Evolutionary conservation across 2,797 vertebrate species (phyloP), one percentile per base, ranked within the genome.

Genomic region (Sibirionetta formosa): DNA sequence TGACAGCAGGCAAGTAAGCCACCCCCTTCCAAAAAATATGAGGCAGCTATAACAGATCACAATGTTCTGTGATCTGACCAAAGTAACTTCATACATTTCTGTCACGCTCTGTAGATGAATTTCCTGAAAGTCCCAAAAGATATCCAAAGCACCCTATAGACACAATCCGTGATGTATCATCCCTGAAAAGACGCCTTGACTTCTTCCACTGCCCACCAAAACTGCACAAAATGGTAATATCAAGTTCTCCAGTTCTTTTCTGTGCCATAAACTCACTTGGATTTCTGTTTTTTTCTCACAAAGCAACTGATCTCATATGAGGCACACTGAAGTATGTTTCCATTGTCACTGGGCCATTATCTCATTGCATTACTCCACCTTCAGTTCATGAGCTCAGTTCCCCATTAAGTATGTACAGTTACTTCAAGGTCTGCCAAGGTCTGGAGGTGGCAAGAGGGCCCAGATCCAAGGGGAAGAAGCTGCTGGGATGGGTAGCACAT

Each of bases 321-420:
- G 68, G 66, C 3, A 0, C 54, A 35, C 64, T 35, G 19, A 91
- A 82, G 57, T 71, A 56, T 1, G 7, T 84, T 96, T 78, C 53
- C 84, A 61, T 35, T 82, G 81, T 90, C 70, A 76, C 14, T n/a
- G 35, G 20, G 58, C 54, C 56, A 66, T 94, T 82, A 86, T 75
- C 92, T 94, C 88, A 94, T 17, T 78, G 81, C 38, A 29, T 58
- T 86, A 70, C 88, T 83, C 64, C 88, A 88, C 84, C 66, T 82
- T 79, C 65, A 31, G 27, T 3, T 69, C 48, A 86, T 14, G 35
- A 89, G 75, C 38, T 93, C 69, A 46, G 36, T 36, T 93, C 90
- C 68, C 60, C 68, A 58, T 46, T 64, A 31, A 6, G 14, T 24
- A 57, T 5, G 8, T 16, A 26, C 29, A 71, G 33, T 53, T 80